Evolutionary conservation across 2,113 vertebrate genomes (phyloP).

Genomic region (Casuarius casuarius): DNA sequence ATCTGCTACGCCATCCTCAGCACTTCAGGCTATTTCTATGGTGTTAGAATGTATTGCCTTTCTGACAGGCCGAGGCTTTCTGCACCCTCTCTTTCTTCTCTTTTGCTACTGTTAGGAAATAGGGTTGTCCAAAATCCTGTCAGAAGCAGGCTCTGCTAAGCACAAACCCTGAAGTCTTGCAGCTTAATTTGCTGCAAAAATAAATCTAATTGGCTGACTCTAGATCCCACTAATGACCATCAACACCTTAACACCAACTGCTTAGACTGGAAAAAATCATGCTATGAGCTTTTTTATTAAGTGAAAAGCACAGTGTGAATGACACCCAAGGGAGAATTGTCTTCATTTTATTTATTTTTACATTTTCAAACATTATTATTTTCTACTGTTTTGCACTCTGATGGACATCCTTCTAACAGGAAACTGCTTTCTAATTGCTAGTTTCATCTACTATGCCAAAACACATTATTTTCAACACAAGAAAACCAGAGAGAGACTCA

Average conservation of each 20-base stretch:
- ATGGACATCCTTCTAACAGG: background rate
- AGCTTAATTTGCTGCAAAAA: conserved; percentile 58
- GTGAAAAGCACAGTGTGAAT: conserved; percentile 33
- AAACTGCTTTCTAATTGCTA: background rate
- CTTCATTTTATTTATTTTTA: conserved; percentile 38
- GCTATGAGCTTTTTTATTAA: background rate
- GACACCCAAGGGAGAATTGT: background rate
- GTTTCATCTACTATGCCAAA: background rate
- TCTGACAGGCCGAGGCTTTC: background rate
- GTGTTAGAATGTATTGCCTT: background rate
- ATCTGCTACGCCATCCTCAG: background rate
- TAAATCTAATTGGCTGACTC: conserved; percentile 55
- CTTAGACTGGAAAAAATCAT: conserved; percentile 32
- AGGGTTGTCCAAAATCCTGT: conserved; percentile 24
- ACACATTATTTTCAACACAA: background rate
- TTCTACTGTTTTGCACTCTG: background rate
- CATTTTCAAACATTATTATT: conserved; percentile 39
- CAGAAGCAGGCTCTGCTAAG: conserved; percentile 9
- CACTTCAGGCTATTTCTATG: background rate
- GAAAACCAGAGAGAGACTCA: background rate
- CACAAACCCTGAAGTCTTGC: conserved; percentile 1
- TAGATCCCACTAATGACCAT: conserved; percentile 51
- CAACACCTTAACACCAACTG: conserved; percentile 41
- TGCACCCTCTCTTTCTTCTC: background rate
- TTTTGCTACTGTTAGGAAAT: background rate